Evolutionary conservation across 2,113 vertebrate species (phyloP).

Genomic region (Elephas maximus): DNA sequence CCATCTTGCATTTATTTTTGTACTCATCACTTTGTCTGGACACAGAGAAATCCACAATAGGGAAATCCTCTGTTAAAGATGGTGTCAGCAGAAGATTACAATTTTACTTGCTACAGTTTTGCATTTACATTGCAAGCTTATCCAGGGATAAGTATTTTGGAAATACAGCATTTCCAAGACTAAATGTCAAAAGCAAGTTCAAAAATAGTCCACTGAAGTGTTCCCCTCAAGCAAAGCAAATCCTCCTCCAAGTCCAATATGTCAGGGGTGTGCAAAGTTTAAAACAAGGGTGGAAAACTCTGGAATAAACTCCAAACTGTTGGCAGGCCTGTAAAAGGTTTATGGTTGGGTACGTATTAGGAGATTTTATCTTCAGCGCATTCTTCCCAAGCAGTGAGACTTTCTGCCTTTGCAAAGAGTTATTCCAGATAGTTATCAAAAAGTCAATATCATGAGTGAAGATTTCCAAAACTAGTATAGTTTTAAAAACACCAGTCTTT

Average conservation of each 20-base stretch:
- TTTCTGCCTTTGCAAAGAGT: constrained; percentile 66
- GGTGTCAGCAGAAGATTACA: background rate
- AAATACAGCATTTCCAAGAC: constrained; percentile 69
- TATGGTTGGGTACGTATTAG: constrained; percentile 30
- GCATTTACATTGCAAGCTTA: constrained; percentile 4
- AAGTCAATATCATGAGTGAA: constrained; percentile 68
- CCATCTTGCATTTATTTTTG: constrained; percentile 5
- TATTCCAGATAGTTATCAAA: constrained; percentile 63
- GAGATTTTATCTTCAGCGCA: constrained; percentile 75
- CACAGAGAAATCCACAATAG: background rate
- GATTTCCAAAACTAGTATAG: constrained; percentile 59
- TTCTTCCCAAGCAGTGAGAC: constrained; percentile 61
- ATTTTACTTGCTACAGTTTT: background rate
- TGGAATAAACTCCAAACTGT: constrained; percentile 53
- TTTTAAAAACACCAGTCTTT: constrained; percentile 34
- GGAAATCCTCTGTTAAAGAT: background rate
- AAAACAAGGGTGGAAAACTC: constrained; percentile 57
- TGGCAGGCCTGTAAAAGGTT: constrained; percentile 67
- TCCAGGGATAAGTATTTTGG: constrained; percentile 40
- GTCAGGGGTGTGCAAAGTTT: constrained; percentile 15
- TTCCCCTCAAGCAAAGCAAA: constrained; percentile 77
- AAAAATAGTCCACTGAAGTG: constrained; percentile 63
- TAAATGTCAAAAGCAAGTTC: constrained; percentile 66
- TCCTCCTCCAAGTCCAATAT: constrained; percentile 63
- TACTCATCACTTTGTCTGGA: background rate